Conservation (phyloP, 1,140 invertebrate species). For the Drosophila sproati region DNA sequence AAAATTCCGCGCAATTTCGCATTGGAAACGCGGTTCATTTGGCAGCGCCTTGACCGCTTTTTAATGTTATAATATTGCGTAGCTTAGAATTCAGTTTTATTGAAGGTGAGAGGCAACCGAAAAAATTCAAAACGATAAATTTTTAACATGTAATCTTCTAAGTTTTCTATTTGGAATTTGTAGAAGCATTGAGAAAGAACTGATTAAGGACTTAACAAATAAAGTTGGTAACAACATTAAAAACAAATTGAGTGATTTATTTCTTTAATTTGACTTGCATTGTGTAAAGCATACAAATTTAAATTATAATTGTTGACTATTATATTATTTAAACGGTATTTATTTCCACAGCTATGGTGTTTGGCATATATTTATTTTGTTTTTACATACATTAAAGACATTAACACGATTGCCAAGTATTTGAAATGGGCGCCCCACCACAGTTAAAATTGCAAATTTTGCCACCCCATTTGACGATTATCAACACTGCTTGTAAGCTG, state of each 20-base stretch:
- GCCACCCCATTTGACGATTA: background rate
- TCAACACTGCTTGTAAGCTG: conserved; percentile 25
- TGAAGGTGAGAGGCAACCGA: conserved; percentile 56
- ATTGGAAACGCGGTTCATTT: conserved; percentile 32
- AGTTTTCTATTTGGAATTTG: conserved; percentile 79
- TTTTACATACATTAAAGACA: background rate
- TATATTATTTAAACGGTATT: too few species aligned
- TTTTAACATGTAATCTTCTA: conserved; percentile 74
- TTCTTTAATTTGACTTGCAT: too few species aligned
- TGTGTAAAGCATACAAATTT: too few species aligned
- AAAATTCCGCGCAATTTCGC: conserved; percentile 35
- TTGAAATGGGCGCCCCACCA: background rate
- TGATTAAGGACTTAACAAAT: conserved; percentile 83
- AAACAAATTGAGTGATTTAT: conserved; percentile 33
- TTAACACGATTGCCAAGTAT: background rate
- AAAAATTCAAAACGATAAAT: conserved; percentile 61
- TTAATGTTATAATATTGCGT: conserved; percentile 26
- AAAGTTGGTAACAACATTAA: conserved; percentile 82
- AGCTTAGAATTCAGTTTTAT: conserved; percentile 73
- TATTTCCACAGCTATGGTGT: too few species aligned
- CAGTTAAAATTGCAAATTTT: background rate
- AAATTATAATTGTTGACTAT: too few species aligned
- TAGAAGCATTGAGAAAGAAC: conserved; percentile 81
- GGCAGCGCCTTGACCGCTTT: conserved; percentile 40
- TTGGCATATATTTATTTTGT: background rate